Percentiles rank a stretch among this genome's conserved stretches.
Conservation (phyloP, 2,113 vertebrate species). For the Ctenomys sociabilis region DNA sequence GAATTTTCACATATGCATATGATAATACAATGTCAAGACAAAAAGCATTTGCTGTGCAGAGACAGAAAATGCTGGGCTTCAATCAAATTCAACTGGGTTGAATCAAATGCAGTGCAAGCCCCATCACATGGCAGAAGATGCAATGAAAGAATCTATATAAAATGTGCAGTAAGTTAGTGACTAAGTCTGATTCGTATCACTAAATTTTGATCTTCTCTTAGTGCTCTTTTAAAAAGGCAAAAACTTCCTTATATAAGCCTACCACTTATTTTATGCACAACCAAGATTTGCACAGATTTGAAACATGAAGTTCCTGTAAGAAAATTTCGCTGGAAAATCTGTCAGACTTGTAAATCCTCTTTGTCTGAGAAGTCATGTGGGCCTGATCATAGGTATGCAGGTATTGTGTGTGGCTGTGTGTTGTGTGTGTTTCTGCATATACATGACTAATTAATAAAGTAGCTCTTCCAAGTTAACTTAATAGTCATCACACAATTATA, state of each 20-base stretch:
- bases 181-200: neutral
- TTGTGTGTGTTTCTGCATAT: constrained; percentile 49
- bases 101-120: neutral
- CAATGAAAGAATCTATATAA: neutral
- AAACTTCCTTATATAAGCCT: neutral
- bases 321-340: neutral
- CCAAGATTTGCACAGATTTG: constrained; percentile 10
- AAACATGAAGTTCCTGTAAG: neutral
- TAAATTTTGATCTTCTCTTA: neutral
- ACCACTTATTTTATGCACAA: neutral
- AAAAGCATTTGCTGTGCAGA: constrained; percentile 1
- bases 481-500: constrained; percentile 67
- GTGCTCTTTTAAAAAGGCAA: neutral
- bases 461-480: constrained; percentile 59
- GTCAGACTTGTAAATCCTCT: neutral
- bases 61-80: neutral
- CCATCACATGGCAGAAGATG: neutral
- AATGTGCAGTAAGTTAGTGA: neutral
- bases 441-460: constrained; percentile 64
- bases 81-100: neutral
- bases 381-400: neutral
- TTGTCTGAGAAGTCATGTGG: neutral
- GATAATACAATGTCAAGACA: neutral
- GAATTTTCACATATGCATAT: neutral
- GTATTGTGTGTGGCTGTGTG: neutral